Base-by-base conservation (phyloP, 1,140 invertebrate species). In the Orius laevigatus region DNA sequence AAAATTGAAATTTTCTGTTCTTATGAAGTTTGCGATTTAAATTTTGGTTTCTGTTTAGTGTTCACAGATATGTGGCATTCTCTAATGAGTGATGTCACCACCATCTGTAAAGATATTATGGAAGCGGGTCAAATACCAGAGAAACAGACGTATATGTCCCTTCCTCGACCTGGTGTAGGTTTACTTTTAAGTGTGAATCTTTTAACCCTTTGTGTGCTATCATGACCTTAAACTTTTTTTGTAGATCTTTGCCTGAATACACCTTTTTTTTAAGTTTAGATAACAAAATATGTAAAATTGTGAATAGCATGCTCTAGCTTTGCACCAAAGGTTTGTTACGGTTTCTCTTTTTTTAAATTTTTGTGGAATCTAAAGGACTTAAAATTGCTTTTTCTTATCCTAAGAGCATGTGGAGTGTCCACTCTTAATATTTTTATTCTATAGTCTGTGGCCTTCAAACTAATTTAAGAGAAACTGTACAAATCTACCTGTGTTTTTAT, bases 51-150 rank as follows among this genome's bases (percentile, higher is more conserved):
- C 25, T 25, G 25, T 59, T 20, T 53, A 74, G 90, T 96, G 42
- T 98, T 98, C 65, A 79, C 89, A 39, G 92, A 98, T 61, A 92
- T 94, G 76, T 98, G 94, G 90, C 85, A 92, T 56, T 84, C 86
- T 68, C 70, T 96, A 36, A 81, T 92, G 55, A 80, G 80, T 18
- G 92, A 96, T 60, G 79, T 91, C 1, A 81, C 79, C 18, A 72
- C 78, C 16, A 75, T 95, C 18, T 82, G 88, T 12, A 81, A 86
- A 62, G 91, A 96, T 59, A 82, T 94, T 3, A 75, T 91, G 34
- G 90, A 95, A 58, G 73, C 85, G 12, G 86, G 81, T 71, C 81
- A 56, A 71, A 70, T 76, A 56, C 74, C 82, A 9, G 87, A 92
- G 57, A 90, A 88, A 60, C 83, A 88, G 59, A 86, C 90, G 48